Percentiles rank a stretch among this genome's conserved stretches.
Conservation (phyloP, 2,113 vertebrate genomes). For the Cygnus atratus region DNA sequence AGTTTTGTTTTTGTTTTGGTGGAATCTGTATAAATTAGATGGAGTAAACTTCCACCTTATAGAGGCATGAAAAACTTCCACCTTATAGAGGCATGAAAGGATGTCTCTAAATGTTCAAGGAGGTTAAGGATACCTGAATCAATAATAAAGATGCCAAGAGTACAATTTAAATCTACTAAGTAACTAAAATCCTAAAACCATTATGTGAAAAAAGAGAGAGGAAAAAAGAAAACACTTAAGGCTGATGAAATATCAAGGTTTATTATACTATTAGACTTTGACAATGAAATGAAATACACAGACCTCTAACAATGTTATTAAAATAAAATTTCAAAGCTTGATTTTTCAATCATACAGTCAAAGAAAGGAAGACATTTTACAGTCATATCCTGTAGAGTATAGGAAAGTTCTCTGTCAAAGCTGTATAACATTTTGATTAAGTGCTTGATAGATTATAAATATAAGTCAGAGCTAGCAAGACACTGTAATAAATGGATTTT, state of each 20-base stretch:
- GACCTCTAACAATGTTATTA: slow-evolving; percentile 39
- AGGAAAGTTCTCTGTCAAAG: slow-evolving; percentile 34
- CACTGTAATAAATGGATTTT: slow-evolving; percentile 37
- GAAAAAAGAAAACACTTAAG: slow-evolving; percentile 48
- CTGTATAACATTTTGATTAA: slow-evolving; percentile 41
- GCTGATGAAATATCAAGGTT: slow-evolving; percentile 61
- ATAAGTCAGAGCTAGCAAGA: slow-evolving; percentile 45
- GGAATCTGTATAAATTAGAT: not conserved
- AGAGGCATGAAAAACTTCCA: not conserved
- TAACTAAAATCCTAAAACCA: slow-evolving; percentile 51
- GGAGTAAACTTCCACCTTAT: not conserved
- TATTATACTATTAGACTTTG: slow-evolving; percentile 55
- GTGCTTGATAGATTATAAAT: slow-evolving; percentile 6
- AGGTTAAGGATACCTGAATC: slow-evolving; percentile 22
- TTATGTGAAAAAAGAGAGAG: not conserved
- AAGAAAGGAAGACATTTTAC: slow-evolving; percentile 45
- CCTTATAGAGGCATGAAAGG: not conserved
- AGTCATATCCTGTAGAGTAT: slow-evolving; percentile 9
- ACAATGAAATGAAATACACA: slow-evolving; percentile 52
- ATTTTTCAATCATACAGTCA: slow-evolving; percentile 49
- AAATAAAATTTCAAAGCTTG: slow-evolving; percentile 64
- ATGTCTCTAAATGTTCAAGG: not conserved
- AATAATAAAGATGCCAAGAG: slow-evolving; percentile 14
- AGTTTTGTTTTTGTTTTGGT: not conserved
- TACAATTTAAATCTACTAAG: slow-evolving; percentile 50